Percentiles rank a stretch among this genome's conserved stretches.
Evolutionary conservation across 2,797 vertebrate species (phyloP).

Genomic region (Mareca penelope): DNA sequence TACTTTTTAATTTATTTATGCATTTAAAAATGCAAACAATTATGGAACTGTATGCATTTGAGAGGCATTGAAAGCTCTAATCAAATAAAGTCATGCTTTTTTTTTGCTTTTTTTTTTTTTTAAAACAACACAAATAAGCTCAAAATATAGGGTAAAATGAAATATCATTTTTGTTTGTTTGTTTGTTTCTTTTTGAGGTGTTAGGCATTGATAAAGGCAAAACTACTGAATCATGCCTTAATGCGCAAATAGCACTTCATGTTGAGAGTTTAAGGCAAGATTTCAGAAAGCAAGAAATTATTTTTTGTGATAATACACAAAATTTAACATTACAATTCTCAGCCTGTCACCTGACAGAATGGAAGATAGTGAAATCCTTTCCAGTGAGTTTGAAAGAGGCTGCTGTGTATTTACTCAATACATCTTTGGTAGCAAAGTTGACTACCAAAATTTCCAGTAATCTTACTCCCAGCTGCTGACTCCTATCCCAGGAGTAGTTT

Average conservation of each 20-base stretch:
- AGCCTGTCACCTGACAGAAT: not conserved
- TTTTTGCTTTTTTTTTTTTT: not conserved
- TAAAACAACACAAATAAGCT: not conserved
- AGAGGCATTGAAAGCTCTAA: not conserved
- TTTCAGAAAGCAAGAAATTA: not conserved
- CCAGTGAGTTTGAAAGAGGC: not conserved
- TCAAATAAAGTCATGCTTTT: not conserved
- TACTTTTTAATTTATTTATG: not conserved
- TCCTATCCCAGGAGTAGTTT: not conserved
- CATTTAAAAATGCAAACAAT: not conserved
- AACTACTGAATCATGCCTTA: not conserved
- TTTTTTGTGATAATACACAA: not conserved
- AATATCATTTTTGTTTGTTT: accelerated
- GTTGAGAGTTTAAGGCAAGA: not conserved
- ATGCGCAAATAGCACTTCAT: not conserved
- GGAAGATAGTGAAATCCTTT: not conserved
- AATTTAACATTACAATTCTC: not conserved
- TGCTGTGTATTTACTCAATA: not conserved
- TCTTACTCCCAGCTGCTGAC: not conserved
- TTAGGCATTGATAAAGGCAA: not conserved
- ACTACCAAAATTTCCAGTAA: not conserved
- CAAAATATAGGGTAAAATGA: not conserved
- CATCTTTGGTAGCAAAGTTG: not conserved
- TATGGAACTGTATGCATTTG: not conserved
- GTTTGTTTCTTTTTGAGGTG: not conserved